Evolutionary conservation across 2,888 invertebrate species (phyloP).

Genomic region (Drosophila anomelani): DNA sequence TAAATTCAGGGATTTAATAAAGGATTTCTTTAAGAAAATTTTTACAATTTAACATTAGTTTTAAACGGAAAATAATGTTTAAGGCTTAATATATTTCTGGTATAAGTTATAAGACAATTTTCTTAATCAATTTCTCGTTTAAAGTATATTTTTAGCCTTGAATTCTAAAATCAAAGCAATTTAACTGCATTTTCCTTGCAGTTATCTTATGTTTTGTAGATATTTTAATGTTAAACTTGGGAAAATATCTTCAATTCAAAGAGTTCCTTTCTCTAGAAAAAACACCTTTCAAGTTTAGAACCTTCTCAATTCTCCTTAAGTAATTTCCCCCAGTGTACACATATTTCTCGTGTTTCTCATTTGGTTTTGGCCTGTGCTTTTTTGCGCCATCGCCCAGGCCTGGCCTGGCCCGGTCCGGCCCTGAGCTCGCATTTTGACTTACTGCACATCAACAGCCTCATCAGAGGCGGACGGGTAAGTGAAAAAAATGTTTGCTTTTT

Average conservation of each 20-base stretch:
- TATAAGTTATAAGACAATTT: neutral
- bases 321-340: slow-evolving; percentile 8
- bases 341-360: slow-evolving; percentile 29
- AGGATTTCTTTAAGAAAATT: too few species aligned
- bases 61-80: neutral
- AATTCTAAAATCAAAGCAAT: too few species aligned
- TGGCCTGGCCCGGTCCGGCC: slow-evolving; percentile 7
- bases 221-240: too few species aligned
- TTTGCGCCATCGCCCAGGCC: slow-evolving; percentile 9
- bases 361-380: slow-evolving; percentile 45
- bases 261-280: neutral
- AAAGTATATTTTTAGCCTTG: too few species aligned
- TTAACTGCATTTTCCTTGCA: too few species aligned
- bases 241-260: too few species aligned
- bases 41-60: too few species aligned
- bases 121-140: neutral
- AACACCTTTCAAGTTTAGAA: neutral
- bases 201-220: too few species aligned
- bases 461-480: slow-evolving; percentile 60
- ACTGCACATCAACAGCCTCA: slow-evolving; percentile 64
- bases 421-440: slow-evolving; percentile 63
- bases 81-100: neutral
- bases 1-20: neutral
- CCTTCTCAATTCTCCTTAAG: too few species aligned
- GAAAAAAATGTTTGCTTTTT: slow-evolving; percentile 61